Conservation (phyloP, 2,888 invertebrate genomes). For the Heliconius hortense region DNA sequence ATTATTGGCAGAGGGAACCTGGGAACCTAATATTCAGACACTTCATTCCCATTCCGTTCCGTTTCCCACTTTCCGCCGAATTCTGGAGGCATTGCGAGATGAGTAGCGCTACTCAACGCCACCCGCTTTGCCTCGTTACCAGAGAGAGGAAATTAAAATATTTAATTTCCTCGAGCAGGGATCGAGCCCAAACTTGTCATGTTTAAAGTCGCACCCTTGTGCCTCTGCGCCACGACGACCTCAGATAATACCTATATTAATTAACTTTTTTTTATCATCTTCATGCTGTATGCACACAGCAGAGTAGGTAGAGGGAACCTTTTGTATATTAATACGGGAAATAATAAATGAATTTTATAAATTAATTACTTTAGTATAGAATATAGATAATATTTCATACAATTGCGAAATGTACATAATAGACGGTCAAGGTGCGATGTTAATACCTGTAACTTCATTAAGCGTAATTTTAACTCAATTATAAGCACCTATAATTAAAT, state of each 20-base stretch:
- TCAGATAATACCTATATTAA: too few relatives aligned
- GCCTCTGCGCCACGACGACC: too few relatives aligned
- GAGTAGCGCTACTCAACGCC: not conserved
- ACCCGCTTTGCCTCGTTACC: not conserved
- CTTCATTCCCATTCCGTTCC: not conserved
- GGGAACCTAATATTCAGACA: not conserved
- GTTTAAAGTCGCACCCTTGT: too few relatives aligned
- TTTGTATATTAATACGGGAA: too few relatives aligned
- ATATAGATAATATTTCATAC: not conserved
- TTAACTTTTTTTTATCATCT: too few relatives aligned
- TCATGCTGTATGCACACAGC: too few relatives aligned
- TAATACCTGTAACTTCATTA: constrained; percentile 54
- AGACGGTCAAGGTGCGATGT: constrained; percentile 16
- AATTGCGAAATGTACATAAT: not conserved
- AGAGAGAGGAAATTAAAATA: not conserved
- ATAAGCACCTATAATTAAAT: constrained; percentile 49
- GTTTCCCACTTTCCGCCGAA: not conserved
- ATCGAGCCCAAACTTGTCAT: too few relatives aligned
- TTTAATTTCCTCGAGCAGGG: too few relatives aligned
- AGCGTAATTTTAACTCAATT: constrained; percentile 59
- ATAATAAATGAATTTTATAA: too few relatives aligned
- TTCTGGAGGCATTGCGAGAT: not conserved
- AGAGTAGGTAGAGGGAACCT: too few relatives aligned
- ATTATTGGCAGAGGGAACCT: not conserved
- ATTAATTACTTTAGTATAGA: too few relatives aligned